Conservation (phyloP, 35 echinoderm and acorn worm species). For the Heliocidaris erythrogramma region DNA sequence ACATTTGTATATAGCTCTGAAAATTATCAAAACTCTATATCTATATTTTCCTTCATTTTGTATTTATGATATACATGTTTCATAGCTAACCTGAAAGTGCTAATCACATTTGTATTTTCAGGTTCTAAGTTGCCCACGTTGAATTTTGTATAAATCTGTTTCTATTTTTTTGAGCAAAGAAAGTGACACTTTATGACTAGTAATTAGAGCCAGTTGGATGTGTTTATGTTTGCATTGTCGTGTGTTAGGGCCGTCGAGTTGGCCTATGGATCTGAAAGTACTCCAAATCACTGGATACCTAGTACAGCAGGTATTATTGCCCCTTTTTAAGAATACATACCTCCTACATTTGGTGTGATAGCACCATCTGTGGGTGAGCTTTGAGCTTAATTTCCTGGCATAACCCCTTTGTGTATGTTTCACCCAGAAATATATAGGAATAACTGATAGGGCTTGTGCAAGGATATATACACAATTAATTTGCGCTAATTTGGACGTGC, state of each 20-base stretch:
- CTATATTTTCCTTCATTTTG: not conserved
- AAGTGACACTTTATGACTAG: not conserved
- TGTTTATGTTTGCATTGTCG: not conserved
- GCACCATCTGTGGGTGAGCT: too few species aligned
- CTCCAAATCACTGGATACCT: too few species aligned
- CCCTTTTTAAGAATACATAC: too few species aligned
- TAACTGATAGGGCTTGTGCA: too few species aligned
- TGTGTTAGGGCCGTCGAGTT: not conserved
- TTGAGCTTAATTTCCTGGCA: too few species aligned
- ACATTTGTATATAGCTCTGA: slow-evolving; percentile 5
- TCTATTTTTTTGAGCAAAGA: slow-evolving; percentile 1
- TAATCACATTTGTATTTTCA: slow-evolving; percentile 12
- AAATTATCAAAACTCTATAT: slow-evolving; percentile 6
- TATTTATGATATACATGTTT: not conserved
- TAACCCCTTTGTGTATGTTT: too few species aligned
- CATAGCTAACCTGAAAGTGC: not conserved
- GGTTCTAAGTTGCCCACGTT: not conserved
- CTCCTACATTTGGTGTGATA: too few species aligned
- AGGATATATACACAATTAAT: too few species aligned
- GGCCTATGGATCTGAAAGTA: not conserved
- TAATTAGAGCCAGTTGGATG: not conserved
- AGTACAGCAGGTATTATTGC: too few species aligned
- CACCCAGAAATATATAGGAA: too few species aligned
- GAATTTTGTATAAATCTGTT: not conserved
- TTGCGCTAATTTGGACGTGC: too few species aligned